phyloP scores from a whole-genome alignment of 2,113 vertebrate genomes.

The Cyanocitta stelleri region DNA sequence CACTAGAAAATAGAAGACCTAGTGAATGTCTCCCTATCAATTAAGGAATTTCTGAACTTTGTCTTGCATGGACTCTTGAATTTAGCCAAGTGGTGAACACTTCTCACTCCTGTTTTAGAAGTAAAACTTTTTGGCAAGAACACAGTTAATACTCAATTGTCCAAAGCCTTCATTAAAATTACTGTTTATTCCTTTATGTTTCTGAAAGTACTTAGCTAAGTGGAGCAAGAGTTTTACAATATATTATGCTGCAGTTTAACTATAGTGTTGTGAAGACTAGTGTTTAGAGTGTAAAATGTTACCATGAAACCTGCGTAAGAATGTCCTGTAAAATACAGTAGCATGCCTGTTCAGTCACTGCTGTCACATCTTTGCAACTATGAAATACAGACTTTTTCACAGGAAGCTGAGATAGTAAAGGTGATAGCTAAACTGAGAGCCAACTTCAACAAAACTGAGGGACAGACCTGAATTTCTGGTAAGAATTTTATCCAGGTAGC shows the following conservation, averaged over 20 bases:
- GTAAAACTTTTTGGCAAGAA: background rate
- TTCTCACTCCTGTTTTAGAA: background rate
- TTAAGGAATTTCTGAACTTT: background rate
- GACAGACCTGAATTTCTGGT: background rate
- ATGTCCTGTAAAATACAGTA: slow-evolving; percentile 4
- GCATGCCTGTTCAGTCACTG: slow-evolving; percentile 32
- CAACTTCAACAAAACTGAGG: background rate
- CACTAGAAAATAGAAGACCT: background rate
- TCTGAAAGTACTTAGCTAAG: slow-evolving; percentile 22
- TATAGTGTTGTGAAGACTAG: slow-evolving; percentile 39
- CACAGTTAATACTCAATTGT: background rate
- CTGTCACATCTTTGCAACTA: slow-evolving; percentile 1
- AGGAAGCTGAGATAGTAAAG: background rate
- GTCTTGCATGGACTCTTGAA: slow-evolving; percentile 5
- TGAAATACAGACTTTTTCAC: background rate
- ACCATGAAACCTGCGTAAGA: background rate
- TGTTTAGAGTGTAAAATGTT: slow-evolving; percentile 22
- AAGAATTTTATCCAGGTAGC: background rate
- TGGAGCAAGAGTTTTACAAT: background rate
- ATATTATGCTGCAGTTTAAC: slow-evolving; percentile 31
- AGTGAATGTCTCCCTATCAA: background rate
- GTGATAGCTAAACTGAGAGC: background rate
- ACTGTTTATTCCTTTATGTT: background rate
- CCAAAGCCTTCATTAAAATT: background rate
- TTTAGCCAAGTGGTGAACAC: background rate